A percentile compares a stretch with the other conserved stretches of the same genome.
Evolutionary conservation across 1,140 invertebrate species (phyloP).

Genomic region (Cyclina sinensis): DNA sequence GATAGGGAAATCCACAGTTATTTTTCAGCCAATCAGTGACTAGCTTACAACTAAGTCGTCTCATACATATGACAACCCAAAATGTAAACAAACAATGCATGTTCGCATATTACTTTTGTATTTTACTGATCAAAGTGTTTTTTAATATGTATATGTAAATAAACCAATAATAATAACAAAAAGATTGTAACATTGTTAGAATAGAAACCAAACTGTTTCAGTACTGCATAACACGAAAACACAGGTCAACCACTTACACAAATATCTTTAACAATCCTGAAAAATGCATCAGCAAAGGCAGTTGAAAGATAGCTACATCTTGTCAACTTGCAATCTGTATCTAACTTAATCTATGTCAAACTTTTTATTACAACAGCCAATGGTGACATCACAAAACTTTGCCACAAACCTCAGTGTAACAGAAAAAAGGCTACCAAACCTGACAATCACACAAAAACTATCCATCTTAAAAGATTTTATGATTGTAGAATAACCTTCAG

Average conservation of each 20-base stretch:
- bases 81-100: too few species aligned
- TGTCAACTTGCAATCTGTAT: neutral
- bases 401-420: neutral
- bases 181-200: too few species aligned
- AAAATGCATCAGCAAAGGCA: neutral
- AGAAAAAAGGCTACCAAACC: neutral
- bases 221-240: neutral
- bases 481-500: neutral
- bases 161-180: too few species aligned
- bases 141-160: too few species aligned
- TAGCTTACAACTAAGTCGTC: too few species aligned
- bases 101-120: too few species aligned
- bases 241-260: neutral
- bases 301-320: neutral
- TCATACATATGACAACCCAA: too few species aligned
- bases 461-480: conserved; percentile 7
- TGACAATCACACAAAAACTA: conserved; percentile 6
- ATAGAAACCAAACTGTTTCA: too few species aligned
- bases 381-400: conserved; percentile 20
- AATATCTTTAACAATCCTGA: neutral
- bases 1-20: too few species aligned
- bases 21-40: too few species aligned
- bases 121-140: too few species aligned
- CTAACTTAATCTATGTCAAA: neutral
- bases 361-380: conserved; percentile 12